Evolutionary conservation across 2,113 vertebrate species (phyloP).

Genomic region (Vidua macroura): DNA sequence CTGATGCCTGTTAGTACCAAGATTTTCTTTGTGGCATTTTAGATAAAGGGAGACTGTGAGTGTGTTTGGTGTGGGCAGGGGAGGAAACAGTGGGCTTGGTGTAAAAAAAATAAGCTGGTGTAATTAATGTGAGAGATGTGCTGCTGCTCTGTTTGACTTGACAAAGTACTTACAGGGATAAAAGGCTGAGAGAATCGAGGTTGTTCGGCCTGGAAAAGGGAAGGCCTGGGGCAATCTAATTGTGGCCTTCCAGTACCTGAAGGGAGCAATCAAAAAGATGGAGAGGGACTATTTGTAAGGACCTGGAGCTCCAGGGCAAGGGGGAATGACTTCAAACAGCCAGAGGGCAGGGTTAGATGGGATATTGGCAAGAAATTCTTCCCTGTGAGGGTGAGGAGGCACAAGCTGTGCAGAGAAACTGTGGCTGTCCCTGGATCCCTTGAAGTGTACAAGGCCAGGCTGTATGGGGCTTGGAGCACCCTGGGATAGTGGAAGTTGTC

Average conservation of each 20-base stretch:
- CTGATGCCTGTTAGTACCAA: not conserved
- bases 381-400: not conserved
- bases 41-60: not conserved
- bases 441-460: not conserved
- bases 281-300: not conserved
- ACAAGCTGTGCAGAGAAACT: not conserved
- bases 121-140: not conserved
- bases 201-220: not conserved
- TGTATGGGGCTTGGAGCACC: rapidly evolving
- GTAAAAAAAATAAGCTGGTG: conserved; percentile 37
- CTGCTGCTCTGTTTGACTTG: not conserved
- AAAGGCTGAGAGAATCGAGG: not conserved
- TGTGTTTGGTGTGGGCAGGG: not conserved
- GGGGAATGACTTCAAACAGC: not conserved
- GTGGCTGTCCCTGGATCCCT: not conserved
- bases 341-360: not conserved
- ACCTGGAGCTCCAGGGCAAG: not conserved
- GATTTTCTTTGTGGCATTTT: not conserved
- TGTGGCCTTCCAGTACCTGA: not conserved
- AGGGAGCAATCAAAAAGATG: not conserved
- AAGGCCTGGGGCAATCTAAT: not conserved
- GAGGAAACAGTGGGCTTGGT: not conserved
- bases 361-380: not conserved
- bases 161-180: not conserved
- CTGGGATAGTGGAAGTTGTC: not conserved